Conservation (phyloP, 2,888 invertebrate species). For the Leptinotarsa peninsularis region DNA sequence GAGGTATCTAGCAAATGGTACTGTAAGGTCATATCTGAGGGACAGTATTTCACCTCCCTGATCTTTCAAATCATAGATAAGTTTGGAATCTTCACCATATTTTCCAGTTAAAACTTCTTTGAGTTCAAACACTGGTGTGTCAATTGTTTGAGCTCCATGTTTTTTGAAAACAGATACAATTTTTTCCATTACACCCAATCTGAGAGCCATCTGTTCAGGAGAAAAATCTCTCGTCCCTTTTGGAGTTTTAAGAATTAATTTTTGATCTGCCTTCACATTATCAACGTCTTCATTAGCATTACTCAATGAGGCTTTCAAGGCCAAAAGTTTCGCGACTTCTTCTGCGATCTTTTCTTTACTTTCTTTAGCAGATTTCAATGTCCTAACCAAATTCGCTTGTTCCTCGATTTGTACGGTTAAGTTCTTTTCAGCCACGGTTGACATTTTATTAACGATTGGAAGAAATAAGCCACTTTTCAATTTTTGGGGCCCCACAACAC, state of each 20-base stretch:
- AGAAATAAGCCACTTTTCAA: background rate
- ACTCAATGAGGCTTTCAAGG: slow-evolving; percentile 80
- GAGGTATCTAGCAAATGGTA: slow-evolving; percentile 96
- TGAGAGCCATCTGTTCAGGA: slow-evolving; percentile 94
- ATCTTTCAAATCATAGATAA: slow-evolving; percentile 98
- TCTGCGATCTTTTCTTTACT: slow-evolving; percentile 86
- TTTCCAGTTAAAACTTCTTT: slow-evolving; percentile 99
- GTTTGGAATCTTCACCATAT: slow-evolving; percentile 99
- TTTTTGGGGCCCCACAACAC: background rate
- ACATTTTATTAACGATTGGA: background rate
- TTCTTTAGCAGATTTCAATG: slow-evolving; percentile 84
- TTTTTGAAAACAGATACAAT: slow-evolving; percentile 91
- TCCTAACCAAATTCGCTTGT: slow-evolving; percentile 86
- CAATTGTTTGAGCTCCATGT: slow-evolving; percentile 98
- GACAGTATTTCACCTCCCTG: slow-evolving; percentile 98
- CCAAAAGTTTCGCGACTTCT: slow-evolving; percentile 85
- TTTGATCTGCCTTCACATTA: slow-evolving; percentile 70
- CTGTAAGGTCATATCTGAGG: slow-evolving; percentile 96
- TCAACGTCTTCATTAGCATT: slow-evolving; percentile 69
- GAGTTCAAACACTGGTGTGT: slow-evolving; percentile 97
- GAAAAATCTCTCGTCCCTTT: slow-evolving; percentile 96
- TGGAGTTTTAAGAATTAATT: slow-evolving; percentile 89
- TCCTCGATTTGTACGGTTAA: slow-evolving; percentile 73
- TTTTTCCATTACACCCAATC: slow-evolving; percentile 86
- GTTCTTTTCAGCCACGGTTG: slow-evolving; percentile 16